Evolutionary conservation across 2,797 vertebrate species (phyloP), one percentile per base, ranked within the genome.

Genomic region (Siniperca obscura): DNA sequence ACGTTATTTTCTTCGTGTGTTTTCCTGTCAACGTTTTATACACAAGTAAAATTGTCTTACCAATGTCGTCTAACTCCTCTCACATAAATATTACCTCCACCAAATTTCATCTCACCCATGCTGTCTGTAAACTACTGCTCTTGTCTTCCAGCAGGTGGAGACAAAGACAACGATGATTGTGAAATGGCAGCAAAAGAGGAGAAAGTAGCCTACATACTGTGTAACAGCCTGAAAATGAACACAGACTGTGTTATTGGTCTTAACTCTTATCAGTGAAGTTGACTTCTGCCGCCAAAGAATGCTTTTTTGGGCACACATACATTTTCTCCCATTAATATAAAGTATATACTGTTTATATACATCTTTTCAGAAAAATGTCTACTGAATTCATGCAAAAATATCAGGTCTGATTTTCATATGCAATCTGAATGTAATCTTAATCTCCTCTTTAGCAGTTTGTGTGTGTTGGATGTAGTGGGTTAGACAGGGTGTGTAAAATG

Each of bases 141-240:
- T 0, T 53, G 19, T 21, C 9, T 60, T 53, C 21, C 75, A 78
- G 70, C 38, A 76, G 72, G 38, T 16, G 48, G 55, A 55, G 68
- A 57, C 56, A 50, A 68, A 69, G 52, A 70, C 22, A 34, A 46
- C 30, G 3, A 22, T 46, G 6, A 72, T 14, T n/a, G 25, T 57
- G n/a, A 50, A 42, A 36, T 3, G 13, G 1, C 34, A 60, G 44
- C n/a, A 36, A 53, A 44, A 53, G 27, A 19, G 10, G 57, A 61
- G 27, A 70, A 48, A 34, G 25, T 50, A 30, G 30, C 30, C 30
- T 30, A 13, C 27, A 25, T 19, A 5, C 12, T 19, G 16, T 46
- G 9, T 22, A 69, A 56, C 17, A 42, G 10, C 14, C 2, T 3
- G 5, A 56, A 75, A 67, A 44, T 46, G 14, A 25, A 42, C 12